Evolutionary conservation across 2,113 vertebrate species (phyloP).

Genomic region (Motacilla tschutschensis): DNA sequence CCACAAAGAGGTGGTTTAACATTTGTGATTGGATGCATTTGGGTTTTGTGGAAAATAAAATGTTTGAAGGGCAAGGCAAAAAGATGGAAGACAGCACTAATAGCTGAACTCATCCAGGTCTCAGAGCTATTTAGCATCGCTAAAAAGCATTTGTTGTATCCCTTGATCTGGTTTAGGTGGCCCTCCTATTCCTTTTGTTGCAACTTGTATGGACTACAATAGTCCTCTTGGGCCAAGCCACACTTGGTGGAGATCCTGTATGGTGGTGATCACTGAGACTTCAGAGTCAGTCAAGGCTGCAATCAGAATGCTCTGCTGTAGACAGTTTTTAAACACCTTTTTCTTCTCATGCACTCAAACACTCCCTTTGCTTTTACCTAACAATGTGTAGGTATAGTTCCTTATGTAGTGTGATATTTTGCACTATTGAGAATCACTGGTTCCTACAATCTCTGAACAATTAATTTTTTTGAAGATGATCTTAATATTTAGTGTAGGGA

Average conservation of each 20-base stretch:
- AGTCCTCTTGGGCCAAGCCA: neutral
- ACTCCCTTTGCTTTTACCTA: neutral
- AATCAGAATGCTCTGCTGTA: neutral
- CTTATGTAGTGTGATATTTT: neutral
- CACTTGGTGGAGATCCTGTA: neutral
- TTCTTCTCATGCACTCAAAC: neutral
- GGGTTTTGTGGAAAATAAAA: neutral
- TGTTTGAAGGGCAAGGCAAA: neutral
- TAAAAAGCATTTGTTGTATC: neutral
- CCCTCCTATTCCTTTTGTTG: neutral
- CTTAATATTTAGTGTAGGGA: neutral
- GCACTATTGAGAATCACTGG: neutral
- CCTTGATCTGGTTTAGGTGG: neutral
- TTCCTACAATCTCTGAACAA: neutral
- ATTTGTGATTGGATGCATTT: neutral
- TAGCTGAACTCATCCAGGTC: neutral
- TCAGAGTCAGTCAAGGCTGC: neutral
- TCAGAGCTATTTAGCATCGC: neutral
- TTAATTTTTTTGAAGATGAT: neutral
- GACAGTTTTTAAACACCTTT: neutral
- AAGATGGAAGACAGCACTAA: neutral
- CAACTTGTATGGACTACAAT: accelerated
- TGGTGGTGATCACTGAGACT: neutral
- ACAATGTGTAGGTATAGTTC: neutral
- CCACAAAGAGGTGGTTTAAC: neutral